These are phyloP conservation scores for Eumacrocentrus americanus DNA, from an alignment of 2,888 invertebrate genomes.

Conservation along the genomic window DNA sequence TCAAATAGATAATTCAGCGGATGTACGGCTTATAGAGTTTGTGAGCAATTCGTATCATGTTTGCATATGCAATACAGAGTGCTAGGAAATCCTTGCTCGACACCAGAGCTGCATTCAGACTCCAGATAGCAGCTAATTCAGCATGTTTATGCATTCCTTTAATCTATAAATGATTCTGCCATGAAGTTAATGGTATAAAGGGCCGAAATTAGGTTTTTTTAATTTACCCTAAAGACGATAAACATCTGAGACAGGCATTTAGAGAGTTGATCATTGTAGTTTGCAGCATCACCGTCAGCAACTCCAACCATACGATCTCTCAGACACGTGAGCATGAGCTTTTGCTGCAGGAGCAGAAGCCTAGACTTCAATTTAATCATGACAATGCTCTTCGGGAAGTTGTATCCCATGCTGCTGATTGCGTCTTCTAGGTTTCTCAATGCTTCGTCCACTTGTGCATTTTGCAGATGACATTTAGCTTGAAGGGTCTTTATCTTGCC, in stretches of 20 bases:
- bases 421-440: slow-evolving; percentile 55
- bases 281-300: slow-evolving; percentile 53
- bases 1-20: neutral
- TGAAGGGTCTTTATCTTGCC: slow-evolving; percentile 61
- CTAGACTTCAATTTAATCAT: slow-evolving; percentile 45
- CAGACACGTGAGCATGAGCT: slow-evolving; percentile 50
- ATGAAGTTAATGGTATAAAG: slow-evolving; percentile 9
- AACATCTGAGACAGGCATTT: slow-evolving; percentile 61
- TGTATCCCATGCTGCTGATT: slow-evolving; percentile 57
- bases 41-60: slow-evolving; percentile 61
- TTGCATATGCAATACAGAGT: slow-evolving; percentile 65
- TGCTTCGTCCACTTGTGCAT: slow-evolving; percentile 59
- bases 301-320: slow-evolving; percentile 44
- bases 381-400: slow-evolving; percentile 56
- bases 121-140: slow-evolving; percentile 67
- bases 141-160: slow-evolving; percentile 62
- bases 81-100: slow-evolving; percentile 65
- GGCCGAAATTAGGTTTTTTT: neutral
- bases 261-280: slow-evolving; percentile 62
- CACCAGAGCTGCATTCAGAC: slow-evolving; percentile 64
- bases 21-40: slow-evolving; percentile 47
- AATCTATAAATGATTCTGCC: slow-evolving; percentile 25
- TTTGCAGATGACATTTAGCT: slow-evolving; percentile 59
- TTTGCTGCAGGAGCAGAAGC: slow-evolving; percentile 50
- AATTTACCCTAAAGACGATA: slow-evolving; percentile 57